Percentiles rank a stretch among this genome's conserved stretches.
phyloP scores from a whole-genome alignment of 1,140 invertebrate genomes.

The Heliconius eleuchia region DNA sequence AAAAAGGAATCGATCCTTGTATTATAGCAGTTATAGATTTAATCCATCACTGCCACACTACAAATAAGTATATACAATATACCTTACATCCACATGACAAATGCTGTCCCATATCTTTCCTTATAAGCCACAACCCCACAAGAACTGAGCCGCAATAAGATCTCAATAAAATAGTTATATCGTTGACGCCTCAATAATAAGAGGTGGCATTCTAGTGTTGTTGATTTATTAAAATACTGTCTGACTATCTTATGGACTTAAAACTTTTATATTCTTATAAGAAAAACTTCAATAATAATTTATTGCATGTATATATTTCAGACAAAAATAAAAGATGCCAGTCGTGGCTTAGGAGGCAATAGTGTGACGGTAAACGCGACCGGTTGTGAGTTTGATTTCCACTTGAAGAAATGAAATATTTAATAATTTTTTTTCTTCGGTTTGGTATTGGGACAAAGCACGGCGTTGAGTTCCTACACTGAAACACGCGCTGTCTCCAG shows the following conservation, averaged over 20 bases:
- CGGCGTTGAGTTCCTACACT: too few relatives aligned
- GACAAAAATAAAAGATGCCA: too few relatives aligned
- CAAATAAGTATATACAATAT: not conserved
- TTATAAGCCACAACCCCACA: slow-evolving; percentile 29
- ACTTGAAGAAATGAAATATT: too few relatives aligned
- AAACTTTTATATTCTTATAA: not conserved
- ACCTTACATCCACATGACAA: slow-evolving; percentile 4
- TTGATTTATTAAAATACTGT: not conserved
- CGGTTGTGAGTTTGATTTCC: too few relatives aligned
- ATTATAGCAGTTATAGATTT: too few relatives aligned
- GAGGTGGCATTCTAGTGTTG: slow-evolving; percentile 3
- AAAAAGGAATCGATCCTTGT: too few relatives aligned
- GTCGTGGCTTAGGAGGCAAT: too few relatives aligned
- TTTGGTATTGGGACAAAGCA: too few relatives aligned
- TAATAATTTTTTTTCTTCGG: too few relatives aligned
- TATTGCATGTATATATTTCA: too few relatives aligned
- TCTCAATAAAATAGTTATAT: slow-evolving; percentile 35
- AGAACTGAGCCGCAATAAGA: slow-evolving; percentile 28
- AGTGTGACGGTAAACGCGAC: too few relatives aligned
- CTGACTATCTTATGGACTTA: not conserved
- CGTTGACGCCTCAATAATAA: not conserved
- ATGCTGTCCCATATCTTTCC: slow-evolving; percentile 35
- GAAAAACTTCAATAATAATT: not conserved
- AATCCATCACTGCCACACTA: not conserved
- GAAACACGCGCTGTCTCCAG: too few relatives aligned